Evolutionary conservation across 1,140 invertebrate genomes (phyloP), one percentile per base, ranked within the genome.

Genomic region (Eumeta japonica): DNA sequence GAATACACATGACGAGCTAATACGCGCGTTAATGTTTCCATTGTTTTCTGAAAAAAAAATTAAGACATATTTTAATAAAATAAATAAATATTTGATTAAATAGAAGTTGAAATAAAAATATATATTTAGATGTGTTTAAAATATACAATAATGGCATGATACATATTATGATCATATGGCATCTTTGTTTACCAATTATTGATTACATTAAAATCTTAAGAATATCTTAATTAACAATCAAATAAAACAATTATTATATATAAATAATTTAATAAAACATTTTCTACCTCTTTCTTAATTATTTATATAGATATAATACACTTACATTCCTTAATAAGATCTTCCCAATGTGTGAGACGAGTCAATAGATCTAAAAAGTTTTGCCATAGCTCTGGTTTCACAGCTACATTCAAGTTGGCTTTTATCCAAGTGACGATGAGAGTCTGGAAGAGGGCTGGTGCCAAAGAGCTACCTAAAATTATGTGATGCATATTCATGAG

Each of bases 391-490:
- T 92, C 86, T 5, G 84, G 78, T 35, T 86, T 86, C 35, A 95
- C 90, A 2, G 88, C 82, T 2, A 97, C 93, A 75, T 97, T 96
- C 39, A 97, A 79, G 75, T 97, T 97, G 0, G 94, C 94, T 62
- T 96, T 94, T 45, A 98, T 97, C 94, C 94, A 98, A 1, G 94
- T 97, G 27, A 98, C 94, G 46, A 98, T 96, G 10, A 98, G 66
- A 1, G 95, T 98, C 81, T 98, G 85, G 56, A 92, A 97, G 46
- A 98, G 87, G 2, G 93, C 91, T 16, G 91, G 89, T 13, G 94
- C 93, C 30, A 98, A 75, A 35, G 77, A 79, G 9, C 78, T 77
- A 32, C 90, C 91, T 35, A 96, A 78, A 24, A 83, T 85, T 49
- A 87, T 84, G 46, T 87, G 81, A 68, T 87, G 87, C 43, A 83